Base-by-base conservation (phyloP, 2,797 vertebrate species). In the Muscicapa striata region DNA sequence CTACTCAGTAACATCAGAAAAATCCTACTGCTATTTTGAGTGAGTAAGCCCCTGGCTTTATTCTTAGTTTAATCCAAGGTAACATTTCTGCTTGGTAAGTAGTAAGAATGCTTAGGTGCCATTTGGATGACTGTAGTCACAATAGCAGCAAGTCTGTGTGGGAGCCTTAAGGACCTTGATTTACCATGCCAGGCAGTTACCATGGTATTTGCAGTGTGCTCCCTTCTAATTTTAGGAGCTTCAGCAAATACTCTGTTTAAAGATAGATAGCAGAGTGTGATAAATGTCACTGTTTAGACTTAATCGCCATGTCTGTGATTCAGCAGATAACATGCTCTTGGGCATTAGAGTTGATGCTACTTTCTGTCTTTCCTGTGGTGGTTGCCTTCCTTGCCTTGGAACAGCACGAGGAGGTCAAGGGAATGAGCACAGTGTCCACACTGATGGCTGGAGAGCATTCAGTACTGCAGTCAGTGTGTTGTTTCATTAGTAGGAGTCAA, bases 151-250 rank as follows among this genome's bases (percentile, higher is more conserved):
- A 84, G 66, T 83, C 84, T 84, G 30, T 85, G 92, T 93, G 69
- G 92, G 92, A 93, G 78, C 89, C 69, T 87, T 83, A 52, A 66
- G 51, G 94, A 93, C 94, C 86, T 90, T 64, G 70, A 74, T 95
- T 94, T 95, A 77, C 81, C 72, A 58, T 77, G 78, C 89, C 68
- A 89, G 94, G 84, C 84, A 90, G 96, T 97, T 97, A 89, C 96
- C 94, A 96, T 97, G 96, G 96, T 95, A 72, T 85, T 96, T 92
- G 75, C 84, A 75, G 87, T 88, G 89, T 55, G 84, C 76, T 95
- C 89, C 92, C 62, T 89, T 93, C 96, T 93, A 92, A 94, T 91
- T 97, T 95, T 92, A 93, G 94, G 78, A 93, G 45, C 48, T 80
- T 80, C 78, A 94, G 82, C 89, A 95, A 93, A 94, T 89, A 63